Base-by-base conservation (phyloP, 2,113 vertebrate genomes). In the Puffinus mauretanicus region DNA sequence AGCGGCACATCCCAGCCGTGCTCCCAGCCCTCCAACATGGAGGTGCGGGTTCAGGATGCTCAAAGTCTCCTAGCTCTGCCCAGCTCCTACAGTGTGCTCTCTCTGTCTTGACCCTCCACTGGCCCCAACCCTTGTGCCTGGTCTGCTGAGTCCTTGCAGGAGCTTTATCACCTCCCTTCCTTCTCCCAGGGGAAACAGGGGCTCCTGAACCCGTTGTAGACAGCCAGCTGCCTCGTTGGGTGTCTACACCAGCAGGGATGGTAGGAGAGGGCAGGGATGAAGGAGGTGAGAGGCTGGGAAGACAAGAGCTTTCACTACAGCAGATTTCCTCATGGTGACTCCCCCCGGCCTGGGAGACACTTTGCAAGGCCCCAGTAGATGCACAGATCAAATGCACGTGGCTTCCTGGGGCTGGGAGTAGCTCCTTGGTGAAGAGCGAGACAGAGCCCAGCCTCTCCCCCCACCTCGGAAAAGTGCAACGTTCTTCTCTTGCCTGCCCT, bases 401-500 rank as follows among this genome's bases (percentile, higher is more conserved):
- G 40, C 34, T 82, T 75, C 14, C 8, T 92, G 52, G 27, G 46
- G 24, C n/a, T 76, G 30, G 65, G 24, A 46, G 20, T 69, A 47
- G 36, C 19, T 52, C 42, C 22, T 40, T 54, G 29, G 36, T 67
- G n/a, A 87, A 85, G 58, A 73, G 22, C 0, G 0, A 86, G 70
- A 76, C 26, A 22, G 16, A 61, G 25, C 34, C 40, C n/a, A 72
- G 25, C 27, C 72, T 71, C n/a, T 66, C 19, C 15, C 24, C 12
- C 5, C n/a, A 29, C 24, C 47, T 47, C 2, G 2, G 32, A 49
- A 25, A 79, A 26, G 21, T 51, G 22, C 64, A 49, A n/a, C 2
- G 2, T 62, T 94, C 21, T 97, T 60, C 67, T 62, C n/a, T 84
- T 93, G 34, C 54, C 24, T 95, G 22, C 7, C 40, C 26, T 92